Evolutionary conservation across 2,888 invertebrate species (phyloP).

Genomic region (Pelosia muscerda): DNA sequence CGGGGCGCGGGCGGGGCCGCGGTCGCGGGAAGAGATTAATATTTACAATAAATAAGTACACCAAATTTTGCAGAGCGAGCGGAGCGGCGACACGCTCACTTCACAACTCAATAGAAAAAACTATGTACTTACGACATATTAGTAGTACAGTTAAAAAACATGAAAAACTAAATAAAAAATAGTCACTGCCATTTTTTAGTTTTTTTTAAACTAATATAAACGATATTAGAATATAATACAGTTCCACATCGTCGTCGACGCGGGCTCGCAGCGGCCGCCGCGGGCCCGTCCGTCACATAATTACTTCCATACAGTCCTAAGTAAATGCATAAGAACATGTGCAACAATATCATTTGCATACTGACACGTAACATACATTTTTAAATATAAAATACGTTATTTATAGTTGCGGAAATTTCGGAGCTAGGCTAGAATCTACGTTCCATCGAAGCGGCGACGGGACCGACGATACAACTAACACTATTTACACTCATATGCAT

Average conservation of each 20-base stretch:
- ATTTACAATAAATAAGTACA: constrained; percentile 76
- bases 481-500: constrained; percentile 56
- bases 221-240: constrained; percentile 59
- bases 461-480: constrained; percentile 39
- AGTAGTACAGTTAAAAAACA: constrained; percentile 46
- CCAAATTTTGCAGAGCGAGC: constrained; percentile 51
- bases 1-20: not conserved
- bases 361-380: constrained; percentile 55
- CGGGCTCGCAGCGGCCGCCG: constrained; percentile 27
- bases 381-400: constrained; percentile 61
- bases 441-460: constrained; percentile 24
- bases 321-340: constrained; percentile 58
- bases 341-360: constrained; percentile 50
- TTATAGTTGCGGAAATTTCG: constrained; percentile 51
- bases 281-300: constrained; percentile 44
- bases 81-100: constrained; percentile 28
- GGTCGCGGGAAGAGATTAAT: constrained; percentile 38
- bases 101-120: constrained; percentile 50
- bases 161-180: constrained; percentile 57
- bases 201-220: constrained; percentile 51
- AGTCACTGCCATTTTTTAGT: constrained; percentile 57
- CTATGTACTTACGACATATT: constrained; percentile 48
- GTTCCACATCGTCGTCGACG: constrained; percentile 45
- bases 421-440: constrained; percentile 51
- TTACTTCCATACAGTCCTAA: constrained; percentile 54